These are phyloP conservation scores for Chiloscyllium plagiosum DNA, from an alignment of 2,113 vertebrate genomes.

Conservation along the genomic window DNA sequence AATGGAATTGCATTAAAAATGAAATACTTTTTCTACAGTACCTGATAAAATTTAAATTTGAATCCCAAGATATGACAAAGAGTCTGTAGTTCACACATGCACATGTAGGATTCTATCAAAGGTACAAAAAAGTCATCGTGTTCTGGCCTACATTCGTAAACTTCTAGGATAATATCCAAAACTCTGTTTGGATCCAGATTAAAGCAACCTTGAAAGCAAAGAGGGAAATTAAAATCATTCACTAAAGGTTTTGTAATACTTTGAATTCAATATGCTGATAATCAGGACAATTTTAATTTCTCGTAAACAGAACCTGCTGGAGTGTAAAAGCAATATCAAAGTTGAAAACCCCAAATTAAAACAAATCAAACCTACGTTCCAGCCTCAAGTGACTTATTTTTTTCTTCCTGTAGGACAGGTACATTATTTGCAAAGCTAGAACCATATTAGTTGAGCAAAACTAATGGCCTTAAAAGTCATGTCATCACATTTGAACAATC, in stretches of 20 bases:
- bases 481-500: neutral
- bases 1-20: neutral
- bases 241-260: neutral
- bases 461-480: neutral
- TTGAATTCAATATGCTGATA: neutral
- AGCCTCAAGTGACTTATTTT: neutral
- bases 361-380: neutral
- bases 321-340: constrained; percentile 34
- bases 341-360: neutral
- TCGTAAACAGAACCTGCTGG: neutral
- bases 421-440: no score
- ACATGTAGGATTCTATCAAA: constrained; percentile 96
- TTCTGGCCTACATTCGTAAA: constrained; percentile 91
- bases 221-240: neutral
- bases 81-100: constrained; percentile 91
- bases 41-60: constrained; percentile 99
- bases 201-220: constrained; percentile 74
- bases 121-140: constrained; percentile 94
- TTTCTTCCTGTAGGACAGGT: neutral
- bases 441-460: neutral
- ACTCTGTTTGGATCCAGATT: constrained; percentile 98
- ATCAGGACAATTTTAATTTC: neutral
- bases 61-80: constrained; percentile 98
- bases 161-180: constrained; percentile 93
- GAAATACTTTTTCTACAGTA: constrained; percentile 48